A percentile compares a stretch with the other conserved stretches of the same genome.
phyloP scores from a whole-genome alignment of 2,888 invertebrate species.

The Acrobasis consociella region DNA sequence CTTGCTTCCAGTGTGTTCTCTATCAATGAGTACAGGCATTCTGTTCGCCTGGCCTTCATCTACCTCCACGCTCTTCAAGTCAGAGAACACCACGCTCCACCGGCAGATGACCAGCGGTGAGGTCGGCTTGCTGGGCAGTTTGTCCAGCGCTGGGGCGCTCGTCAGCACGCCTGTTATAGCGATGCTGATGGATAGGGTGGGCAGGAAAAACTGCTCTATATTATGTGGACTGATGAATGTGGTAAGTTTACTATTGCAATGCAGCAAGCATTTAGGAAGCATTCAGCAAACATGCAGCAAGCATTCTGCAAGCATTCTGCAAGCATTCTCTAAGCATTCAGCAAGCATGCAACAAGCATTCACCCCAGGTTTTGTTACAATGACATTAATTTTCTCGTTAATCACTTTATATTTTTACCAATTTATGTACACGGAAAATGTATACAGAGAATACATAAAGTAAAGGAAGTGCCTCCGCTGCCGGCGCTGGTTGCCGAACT shows the following conservation, averaged over 20 bases:
- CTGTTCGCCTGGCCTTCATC: slow-evolving; percentile 31
- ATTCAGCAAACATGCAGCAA: too few species aligned
- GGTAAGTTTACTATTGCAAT: slow-evolving; percentile 39
- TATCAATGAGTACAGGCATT: slow-evolving; percentile 25
- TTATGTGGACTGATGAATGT: slow-evolving; percentile 45
- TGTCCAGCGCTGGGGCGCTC: slow-evolving; percentile 22
- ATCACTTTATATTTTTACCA: too few species aligned
- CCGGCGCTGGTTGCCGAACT: too few species aligned
- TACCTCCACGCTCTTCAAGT: slow-evolving; percentile 30
- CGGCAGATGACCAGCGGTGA: slow-evolving; percentile 48
- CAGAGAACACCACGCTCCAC: slow-evolving; percentile 44
- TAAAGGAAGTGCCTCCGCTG: too few species aligned
- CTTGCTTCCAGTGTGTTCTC: slow-evolving; percentile 27
- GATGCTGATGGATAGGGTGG: slow-evolving; percentile 29
- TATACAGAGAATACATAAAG: too few species aligned
- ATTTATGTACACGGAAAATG: too few species aligned
- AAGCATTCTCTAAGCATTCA: too few species aligned
- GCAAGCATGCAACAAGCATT: too few species aligned
- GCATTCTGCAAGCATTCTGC: too few species aligned
- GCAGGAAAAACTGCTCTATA: slow-evolving; percentile 49
- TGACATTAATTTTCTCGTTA: too few species aligned
- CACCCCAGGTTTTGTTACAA: too few species aligned
- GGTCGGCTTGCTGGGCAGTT: slow-evolving; percentile 44
- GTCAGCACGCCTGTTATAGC: slow-evolving; percentile 8
- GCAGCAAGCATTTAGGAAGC: too few species aligned